Evolutionary conservation across 2,797 vertebrate species (phyloP).

Genomic region (Pantherophis alleghaniensis): DNA sequence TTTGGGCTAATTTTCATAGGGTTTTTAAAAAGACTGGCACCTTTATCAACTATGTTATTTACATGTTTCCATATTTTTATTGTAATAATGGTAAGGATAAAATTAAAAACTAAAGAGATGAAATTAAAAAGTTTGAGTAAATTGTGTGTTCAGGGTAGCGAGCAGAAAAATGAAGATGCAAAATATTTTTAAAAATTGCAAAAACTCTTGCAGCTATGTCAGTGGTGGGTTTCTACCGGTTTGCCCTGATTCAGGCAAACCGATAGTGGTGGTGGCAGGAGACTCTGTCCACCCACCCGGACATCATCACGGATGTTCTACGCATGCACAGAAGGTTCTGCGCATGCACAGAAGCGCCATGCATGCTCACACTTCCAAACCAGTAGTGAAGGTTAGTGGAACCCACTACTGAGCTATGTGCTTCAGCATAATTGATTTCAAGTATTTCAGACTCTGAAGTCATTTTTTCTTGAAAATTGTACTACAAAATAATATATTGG

Average conservation of each 20-base stretch:
- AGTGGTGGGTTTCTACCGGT: too few relatives aligned
- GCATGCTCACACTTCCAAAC: too few relatives aligned
- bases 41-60: not conserved
- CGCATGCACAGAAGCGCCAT: too few relatives aligned
- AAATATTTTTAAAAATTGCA: not conserved
- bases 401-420: too few relatives aligned
- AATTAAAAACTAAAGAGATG: not conserved
- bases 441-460: not conserved
- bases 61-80: not conserved
- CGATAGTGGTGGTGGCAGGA: too few relatives aligned
- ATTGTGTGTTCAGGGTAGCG: not conserved
- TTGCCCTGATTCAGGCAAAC: too few relatives aligned
- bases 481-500: not conserved
- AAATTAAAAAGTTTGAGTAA: not conserved
- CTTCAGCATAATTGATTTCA: not conserved
- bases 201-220: not conserved
- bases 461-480: not conserved
- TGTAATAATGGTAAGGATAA: not conserved
- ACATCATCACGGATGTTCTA: too few relatives aligned
- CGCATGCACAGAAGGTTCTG: too few relatives aligned
- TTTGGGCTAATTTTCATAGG: not conserved
- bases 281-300: too few relatives aligned
- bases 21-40: not conserved
- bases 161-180: not conserved
- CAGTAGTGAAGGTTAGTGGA: too few relatives aligned